These are phyloP conservation scores for Pegoplata infirma DNA, from an alignment of 2,888 invertebrate genomes.

Conservation along the genomic window DNA sequence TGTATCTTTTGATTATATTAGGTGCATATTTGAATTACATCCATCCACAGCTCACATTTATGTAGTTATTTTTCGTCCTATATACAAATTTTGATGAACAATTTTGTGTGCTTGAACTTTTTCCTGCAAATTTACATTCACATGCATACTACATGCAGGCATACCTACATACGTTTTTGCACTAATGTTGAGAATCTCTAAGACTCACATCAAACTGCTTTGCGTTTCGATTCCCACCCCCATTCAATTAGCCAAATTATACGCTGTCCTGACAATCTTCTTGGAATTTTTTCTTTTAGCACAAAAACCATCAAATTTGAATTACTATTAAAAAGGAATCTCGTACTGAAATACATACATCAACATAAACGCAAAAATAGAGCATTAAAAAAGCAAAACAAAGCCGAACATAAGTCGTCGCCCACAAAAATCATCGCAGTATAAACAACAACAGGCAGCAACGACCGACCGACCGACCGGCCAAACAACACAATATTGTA, in stretches of 20 bases:
- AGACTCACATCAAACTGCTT: conserved; percentile 38
- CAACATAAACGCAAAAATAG: conserved; percentile 68
- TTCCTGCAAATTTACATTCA: conserved; percentile 45
- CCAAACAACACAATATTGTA: conserved; percentile 42
- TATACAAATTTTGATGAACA: neutral
- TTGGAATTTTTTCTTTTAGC: conserved; percentile 70
- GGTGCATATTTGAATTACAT: too few relatives aligned
- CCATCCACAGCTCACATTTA: too few relatives aligned
- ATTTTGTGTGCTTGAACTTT: neutral
- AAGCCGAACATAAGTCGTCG: conserved; percentile 72
- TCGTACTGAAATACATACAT: conserved; percentile 23
- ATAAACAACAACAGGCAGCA: conserved; percentile 34
- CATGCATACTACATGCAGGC: conserved; percentile 6
- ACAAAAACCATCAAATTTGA: conserved; percentile 65
- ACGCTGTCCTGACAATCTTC: conserved; percentile 71
- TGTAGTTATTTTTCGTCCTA: too few relatives aligned
- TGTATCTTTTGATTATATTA: too few relatives aligned
- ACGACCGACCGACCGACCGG: conserved; percentile 61
- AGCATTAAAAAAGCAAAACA: conserved; percentile 51
- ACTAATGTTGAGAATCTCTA: conserved; percentile 14
- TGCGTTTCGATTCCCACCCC: conserved; percentile 70
- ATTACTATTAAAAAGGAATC: conserved; percentile 57
- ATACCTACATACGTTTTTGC: neutral
- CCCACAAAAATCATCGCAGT: conserved; percentile 72
- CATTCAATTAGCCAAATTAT: conserved; percentile 76